phyloP scores from a whole-genome alignment of 2,113 vertebrate genomes.

The Himantopus leucocephalus region DNA sequence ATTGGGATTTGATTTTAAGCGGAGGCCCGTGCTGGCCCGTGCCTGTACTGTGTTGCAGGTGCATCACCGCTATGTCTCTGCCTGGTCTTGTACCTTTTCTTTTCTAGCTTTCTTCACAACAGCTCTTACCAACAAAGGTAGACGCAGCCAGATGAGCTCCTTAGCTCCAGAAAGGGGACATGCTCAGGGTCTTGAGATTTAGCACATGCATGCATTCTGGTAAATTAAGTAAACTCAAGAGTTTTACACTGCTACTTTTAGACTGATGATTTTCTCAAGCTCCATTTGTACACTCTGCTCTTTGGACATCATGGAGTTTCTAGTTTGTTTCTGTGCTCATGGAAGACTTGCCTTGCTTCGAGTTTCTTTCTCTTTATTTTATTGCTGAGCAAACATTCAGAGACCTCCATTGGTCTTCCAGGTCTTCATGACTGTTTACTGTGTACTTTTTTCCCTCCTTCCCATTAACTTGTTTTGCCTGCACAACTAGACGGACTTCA shows the following conservation, averaged over 20 bases:
- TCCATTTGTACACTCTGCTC: neutral
- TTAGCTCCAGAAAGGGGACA: neutral
- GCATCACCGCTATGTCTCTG: neutral
- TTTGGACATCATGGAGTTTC: neutral
- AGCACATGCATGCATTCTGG: neutral
- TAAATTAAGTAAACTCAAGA: neutral
- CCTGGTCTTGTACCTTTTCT: neutral
- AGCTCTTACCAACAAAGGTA: neutral
- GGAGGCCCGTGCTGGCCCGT: neutral
- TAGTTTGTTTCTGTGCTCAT: neutral
- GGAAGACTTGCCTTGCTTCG: neutral
- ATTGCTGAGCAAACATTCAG: neutral
- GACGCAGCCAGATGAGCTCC: neutral
- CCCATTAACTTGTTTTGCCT: neutral
- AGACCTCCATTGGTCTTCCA: neutral
- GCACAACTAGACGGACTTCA: neutral
- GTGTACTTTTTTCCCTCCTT: neutral
- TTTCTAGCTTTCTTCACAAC: neutral
- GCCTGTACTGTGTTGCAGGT: fast-evolving
- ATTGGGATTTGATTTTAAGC: neutral
- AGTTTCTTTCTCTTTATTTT: neutral
- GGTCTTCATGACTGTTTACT: neutral
- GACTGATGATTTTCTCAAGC: neutral
- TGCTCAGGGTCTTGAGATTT: neutral
- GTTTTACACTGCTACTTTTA: neutral